Conservation (phyloP, 2,888 invertebrate genomes). For the Graphium colonna region DNA sequence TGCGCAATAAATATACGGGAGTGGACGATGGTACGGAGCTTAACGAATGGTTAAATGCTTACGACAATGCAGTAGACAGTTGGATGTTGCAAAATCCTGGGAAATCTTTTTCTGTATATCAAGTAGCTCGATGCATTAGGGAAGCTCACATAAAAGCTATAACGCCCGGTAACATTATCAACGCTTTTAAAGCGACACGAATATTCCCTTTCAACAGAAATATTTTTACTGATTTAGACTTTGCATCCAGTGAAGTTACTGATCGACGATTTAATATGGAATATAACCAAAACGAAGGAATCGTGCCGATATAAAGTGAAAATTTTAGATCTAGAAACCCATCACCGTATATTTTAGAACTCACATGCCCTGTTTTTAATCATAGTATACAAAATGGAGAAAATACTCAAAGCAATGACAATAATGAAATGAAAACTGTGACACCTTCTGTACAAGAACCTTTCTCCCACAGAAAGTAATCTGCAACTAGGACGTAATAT, state of each 20-base stretch:
- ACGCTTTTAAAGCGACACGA: conserved; percentile 42
- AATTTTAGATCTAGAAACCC: background rate
- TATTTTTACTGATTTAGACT: conserved; percentile 40
- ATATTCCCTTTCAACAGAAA: conserved; percentile 41
- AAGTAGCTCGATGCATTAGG: conserved; percentile 44
- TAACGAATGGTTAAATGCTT: too few species aligned
- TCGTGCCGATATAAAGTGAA: background rate
- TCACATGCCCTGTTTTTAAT: background rate
- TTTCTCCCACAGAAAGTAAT: too few species aligned
- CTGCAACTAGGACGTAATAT: too few species aligned
- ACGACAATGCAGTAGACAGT: conserved; percentile 33
- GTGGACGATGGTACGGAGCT: too few species aligned
- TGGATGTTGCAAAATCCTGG: conserved; percentile 49
- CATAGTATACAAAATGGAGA: too few species aligned
- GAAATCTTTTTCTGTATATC: conserved; percentile 49
- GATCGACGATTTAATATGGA: conserved; percentile 23
- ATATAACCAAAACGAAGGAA: background rate
- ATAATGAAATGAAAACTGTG: too few species aligned
- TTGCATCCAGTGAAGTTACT: conserved; percentile 35
- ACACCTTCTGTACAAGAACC: too few species aligned
- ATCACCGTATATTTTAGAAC: background rate
- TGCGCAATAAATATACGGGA: too few species aligned
- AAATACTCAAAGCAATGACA: too few species aligned
- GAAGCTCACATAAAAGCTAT: conserved; percentile 41
- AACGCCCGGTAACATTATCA: conserved; percentile 43